Evolutionary conservation across 2,797 vertebrate species (phyloP).

Genomic region (Coilia nasus): DNA sequence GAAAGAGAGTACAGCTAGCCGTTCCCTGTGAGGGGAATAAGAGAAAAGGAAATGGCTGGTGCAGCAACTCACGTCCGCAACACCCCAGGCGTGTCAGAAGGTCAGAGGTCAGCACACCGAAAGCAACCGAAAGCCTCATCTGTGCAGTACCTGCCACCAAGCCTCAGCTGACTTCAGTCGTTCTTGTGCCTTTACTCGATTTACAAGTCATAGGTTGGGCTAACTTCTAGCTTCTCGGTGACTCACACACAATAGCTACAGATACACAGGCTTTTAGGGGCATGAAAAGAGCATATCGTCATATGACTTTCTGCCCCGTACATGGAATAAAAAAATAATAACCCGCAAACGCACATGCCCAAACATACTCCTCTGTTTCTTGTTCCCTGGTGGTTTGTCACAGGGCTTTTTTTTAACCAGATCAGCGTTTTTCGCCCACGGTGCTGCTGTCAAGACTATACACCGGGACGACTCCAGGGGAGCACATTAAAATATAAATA

Average conservation of each 20-base stretch:
- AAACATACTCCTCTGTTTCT: not conserved
- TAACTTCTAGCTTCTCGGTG: too few relatives aligned
- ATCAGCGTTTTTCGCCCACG: not conserved
- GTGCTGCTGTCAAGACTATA: not conserved
- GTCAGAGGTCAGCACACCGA: constrained; percentile 61
- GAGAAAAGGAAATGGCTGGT: constrained; percentile 8
- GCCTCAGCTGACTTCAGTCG: not conserved
- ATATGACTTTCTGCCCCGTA: too few relatives aligned
- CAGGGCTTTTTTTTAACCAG: not conserved
- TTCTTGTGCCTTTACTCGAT: not conserved
- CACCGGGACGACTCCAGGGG: not conserved
- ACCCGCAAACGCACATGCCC: not conserved
- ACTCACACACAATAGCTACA: too few relatives aligned
- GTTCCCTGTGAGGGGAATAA: not conserved
- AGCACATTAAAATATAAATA: not conserved
- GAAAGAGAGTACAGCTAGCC: not conserved
- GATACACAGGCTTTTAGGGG: too few relatives aligned
- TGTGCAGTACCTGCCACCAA: constrained; percentile 15
- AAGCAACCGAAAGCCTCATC: constrained; percentile 53
- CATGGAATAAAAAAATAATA: not conserved
- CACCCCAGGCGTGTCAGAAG: constrained; percentile 48
- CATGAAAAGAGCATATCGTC: too few relatives aligned
- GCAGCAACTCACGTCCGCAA: not conserved
- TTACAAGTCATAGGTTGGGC: too few relatives aligned
- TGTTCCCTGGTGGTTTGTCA: not conserved